These are phyloP conservation scores for Apodemia mormo DNA, from an alignment of 2,888 invertebrate species.

Conservation along the genomic window DNA sequence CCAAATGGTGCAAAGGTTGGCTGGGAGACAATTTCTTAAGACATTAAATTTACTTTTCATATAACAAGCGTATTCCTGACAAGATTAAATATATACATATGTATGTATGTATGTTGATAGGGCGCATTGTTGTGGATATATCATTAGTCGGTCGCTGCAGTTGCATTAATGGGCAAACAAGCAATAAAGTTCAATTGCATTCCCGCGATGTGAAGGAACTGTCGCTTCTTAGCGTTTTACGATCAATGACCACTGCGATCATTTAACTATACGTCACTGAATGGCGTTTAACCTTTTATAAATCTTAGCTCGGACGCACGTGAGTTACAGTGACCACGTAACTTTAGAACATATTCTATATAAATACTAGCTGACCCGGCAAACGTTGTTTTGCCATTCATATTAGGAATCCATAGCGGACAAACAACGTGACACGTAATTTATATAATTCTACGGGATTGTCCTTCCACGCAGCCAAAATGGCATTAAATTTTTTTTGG, in stretches of 20 bases:
- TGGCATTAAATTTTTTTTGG: no score
- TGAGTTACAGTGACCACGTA: not conserved
- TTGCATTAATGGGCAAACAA: constrained; percentile 39
- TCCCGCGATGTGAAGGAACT: constrained; percentile 37
- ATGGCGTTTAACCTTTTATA: not conserved
- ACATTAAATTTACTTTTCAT: no score
- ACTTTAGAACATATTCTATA: no score
- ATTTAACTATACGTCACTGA: constrained; percentile 41
- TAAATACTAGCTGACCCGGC: no score
- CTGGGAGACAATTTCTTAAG: no score
- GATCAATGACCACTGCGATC: constrained; percentile 36
- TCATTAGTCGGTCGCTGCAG: constrained; percentile 36
- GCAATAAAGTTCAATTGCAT: constrained; percentile 41
- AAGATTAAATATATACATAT: not conserved
- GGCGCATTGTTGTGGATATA: constrained; percentile 37
- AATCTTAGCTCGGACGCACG: not conserved
- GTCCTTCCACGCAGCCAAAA: no score
- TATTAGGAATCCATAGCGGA: no score
- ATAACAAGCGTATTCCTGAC: not conserved
- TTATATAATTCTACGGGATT: no score
- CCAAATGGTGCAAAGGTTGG: no score
- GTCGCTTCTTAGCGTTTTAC: constrained; percentile 32
- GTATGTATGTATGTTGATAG: constrained; percentile 26
- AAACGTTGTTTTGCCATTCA: no score
- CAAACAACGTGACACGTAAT: no score